Conservation (phyloP, 2,797 vertebrate genomes). For the Glossophaga mutica region DNA sequence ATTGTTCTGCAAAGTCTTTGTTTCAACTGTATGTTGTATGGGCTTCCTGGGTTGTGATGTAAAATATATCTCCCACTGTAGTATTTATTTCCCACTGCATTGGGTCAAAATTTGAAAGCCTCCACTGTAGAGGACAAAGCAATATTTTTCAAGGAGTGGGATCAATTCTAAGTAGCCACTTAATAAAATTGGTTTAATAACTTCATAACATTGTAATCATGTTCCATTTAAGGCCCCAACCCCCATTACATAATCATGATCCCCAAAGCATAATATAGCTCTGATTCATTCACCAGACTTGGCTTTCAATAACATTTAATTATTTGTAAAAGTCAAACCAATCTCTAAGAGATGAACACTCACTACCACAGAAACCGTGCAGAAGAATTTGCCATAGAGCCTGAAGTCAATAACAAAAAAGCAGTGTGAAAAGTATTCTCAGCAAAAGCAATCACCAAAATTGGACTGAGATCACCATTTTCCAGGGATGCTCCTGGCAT, state of each 20-base stretch:
- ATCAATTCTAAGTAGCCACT: neutral
- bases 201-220: neutral
- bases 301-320: conserved; percentile 28
- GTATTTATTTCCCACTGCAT: neutral
- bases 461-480: neutral
- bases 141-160: neutral
- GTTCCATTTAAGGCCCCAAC: neutral
- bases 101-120: neutral
- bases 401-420: conserved; percentile 19
- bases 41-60: neutral
- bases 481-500: neutral
- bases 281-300: conserved; percentile 31
- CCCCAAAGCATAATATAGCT: neutral
- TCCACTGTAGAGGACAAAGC: neutral
- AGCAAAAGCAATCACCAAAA: neutral
- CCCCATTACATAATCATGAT: neutral
- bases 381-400: neutral
- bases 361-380: neutral
- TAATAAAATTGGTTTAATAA: conserved; percentile 29
- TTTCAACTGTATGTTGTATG: neutral
- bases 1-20: neutral
- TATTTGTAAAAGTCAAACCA: conserved; percentile 1
- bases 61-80: neutral
- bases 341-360: neutral
- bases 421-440: neutral